phyloP scores from a whole-genome alignment of 2,113 vertebrate genomes.

The Nerophis lumbriciformis region DNA sequence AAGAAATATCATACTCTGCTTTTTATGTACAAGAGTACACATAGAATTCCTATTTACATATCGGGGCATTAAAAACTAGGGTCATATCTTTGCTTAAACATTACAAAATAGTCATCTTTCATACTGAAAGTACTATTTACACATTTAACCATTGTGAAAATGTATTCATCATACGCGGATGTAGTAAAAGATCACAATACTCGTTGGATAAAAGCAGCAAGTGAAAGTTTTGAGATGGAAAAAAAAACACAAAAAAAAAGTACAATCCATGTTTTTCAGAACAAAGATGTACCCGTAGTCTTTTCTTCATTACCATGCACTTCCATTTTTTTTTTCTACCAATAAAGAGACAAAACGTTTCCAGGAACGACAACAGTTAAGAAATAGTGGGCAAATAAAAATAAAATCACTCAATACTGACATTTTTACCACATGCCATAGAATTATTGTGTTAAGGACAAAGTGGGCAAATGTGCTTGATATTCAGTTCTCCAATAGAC shows the following conservation, averaged over 20 bases:
- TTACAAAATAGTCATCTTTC: slow-evolving; percentile 82
- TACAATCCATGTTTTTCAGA: slow-evolving; percentile 53
- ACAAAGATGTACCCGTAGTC: slow-evolving; percentile 55
- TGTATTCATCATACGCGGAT: slow-evolving; percentile 62
- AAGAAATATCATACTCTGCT: slow-evolving; percentile 60
- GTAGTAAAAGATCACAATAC: slow-evolving; percentile 67
- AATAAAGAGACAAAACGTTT: slow-evolving; percentile 53
- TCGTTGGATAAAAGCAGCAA: slow-evolving; percentile 50
- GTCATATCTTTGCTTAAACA: slow-evolving; percentile 72
- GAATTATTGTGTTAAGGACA: slow-evolving; percentile 55
- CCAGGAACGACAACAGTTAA: slow-evolving; percentile 60
- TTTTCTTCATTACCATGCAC: slow-evolving; percentile 66
- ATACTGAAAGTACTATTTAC: slow-evolving; percentile 80
- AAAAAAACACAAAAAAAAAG: slow-evolving; percentile 29
- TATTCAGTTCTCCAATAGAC: slow-evolving; percentile 3
- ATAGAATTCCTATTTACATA: slow-evolving; percentile 76
- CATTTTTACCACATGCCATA: slow-evolving; percentile 67
- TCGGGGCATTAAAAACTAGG: slow-evolving; percentile 76
- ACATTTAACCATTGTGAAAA: slow-evolving; percentile 74
- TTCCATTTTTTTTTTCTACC: slow-evolving; percentile 63
- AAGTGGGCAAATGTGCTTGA: slow-evolving; percentile 40
- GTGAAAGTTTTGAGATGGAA: slow-evolving; percentile 47
- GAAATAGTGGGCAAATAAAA: slow-evolving; percentile 31
- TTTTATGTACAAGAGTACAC: slow-evolving; percentile 76
- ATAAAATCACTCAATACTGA: slow-evolving; percentile 61